Evolutionary conservation across 2,888 invertebrate species (phyloP).

Genomic region (Cataglyphis altisquamis): DNA sequence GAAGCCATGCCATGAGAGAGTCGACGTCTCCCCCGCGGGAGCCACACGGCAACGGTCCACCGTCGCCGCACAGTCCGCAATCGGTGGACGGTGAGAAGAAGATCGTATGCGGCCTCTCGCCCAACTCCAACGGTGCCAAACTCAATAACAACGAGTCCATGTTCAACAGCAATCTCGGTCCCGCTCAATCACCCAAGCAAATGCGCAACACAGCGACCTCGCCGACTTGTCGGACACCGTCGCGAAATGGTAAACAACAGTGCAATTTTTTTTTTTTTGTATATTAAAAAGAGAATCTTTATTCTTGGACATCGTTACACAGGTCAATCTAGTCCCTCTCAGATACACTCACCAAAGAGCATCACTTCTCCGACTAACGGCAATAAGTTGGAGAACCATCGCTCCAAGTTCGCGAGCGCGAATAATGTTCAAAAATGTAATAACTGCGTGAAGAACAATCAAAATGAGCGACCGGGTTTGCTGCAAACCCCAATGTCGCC

Average conservation of each 20-base stretch:
- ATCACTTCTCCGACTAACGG: conserved; percentile 78
- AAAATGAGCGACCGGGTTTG: conserved; percentile 82
- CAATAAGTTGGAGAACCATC: conserved; percentile 78
- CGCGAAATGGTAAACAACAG: conserved; percentile 80
- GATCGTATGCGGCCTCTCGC: conserved; percentile 72
- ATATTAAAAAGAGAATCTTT: neutral
- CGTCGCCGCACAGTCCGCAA: conserved; percentile 80
- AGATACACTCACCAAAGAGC: conserved; percentile 81
- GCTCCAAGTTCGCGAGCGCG: conserved; percentile 71
- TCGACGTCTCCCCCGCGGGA: conserved; percentile 89
- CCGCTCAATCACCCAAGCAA: conserved; percentile 82
- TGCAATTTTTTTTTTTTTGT: too few relatives aligned
- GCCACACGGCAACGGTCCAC: conserved; percentile 82
- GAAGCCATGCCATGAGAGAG: conserved; percentile 96
- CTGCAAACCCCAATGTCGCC: conserved; percentile 83
- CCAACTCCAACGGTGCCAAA: conserved; percentile 74
- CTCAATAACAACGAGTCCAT: conserved; percentile 84
- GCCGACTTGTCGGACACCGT: conserved; percentile 82
- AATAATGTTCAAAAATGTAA: conserved; percentile 79
- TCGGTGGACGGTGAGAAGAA: conserved; percentile 78
- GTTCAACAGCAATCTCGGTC: conserved; percentile 82
- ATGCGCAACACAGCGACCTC: conserved; percentile 83
- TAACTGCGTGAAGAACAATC: conserved; percentile 83
- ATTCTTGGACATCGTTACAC: conserved; percentile 7
- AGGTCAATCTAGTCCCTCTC: conserved; percentile 84